Conservation (phyloP, 2,888 invertebrate genomes). For the Aphodius sticticus region DNA sequence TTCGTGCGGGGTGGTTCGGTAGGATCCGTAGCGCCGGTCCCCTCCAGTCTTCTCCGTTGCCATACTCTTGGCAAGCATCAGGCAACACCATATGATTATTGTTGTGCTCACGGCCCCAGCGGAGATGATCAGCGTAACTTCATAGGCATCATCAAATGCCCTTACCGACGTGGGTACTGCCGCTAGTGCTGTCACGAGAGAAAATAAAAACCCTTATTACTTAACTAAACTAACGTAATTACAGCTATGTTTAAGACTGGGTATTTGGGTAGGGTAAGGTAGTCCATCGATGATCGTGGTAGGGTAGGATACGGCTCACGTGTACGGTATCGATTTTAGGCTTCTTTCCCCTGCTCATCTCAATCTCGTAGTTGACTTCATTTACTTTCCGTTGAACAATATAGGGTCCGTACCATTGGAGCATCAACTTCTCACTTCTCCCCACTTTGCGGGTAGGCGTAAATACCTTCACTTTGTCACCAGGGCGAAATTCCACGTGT, state of each 20-base stretch:
- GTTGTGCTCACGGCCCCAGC: too few relatives aligned
- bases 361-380: constrained; percentile 40
- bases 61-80: too few relatives aligned
- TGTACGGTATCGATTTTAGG: constrained; percentile 39
- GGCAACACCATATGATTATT: too few relatives aligned
- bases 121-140: not conserved
- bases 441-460: constrained; percentile 44
- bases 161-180: too few relatives aligned
- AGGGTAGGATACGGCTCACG: constrained; percentile 39
- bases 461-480: constrained; percentile 44
- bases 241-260: not conserved
- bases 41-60: not conserved
- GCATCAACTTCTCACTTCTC: constrained; percentile 41
- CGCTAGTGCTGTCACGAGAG: too few relatives aligned
- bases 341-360: constrained; percentile 31
- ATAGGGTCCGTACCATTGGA: constrained; percentile 38
- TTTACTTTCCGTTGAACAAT: constrained; percentile 41
- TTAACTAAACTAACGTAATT: too few relatives aligned
- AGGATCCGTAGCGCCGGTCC: not conserved
- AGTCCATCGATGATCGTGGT: constrained; percentile 42
- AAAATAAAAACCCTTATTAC: too few relatives aligned
- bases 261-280: constrained; percentile 15
- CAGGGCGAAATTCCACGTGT: constrained; percentile 36
- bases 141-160: too few relatives aligned
- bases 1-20: too few relatives aligned